phyloP scores from a whole-genome alignment of 64 coral and sea anemone genomes.

The Anthopleura sola region DNA sequence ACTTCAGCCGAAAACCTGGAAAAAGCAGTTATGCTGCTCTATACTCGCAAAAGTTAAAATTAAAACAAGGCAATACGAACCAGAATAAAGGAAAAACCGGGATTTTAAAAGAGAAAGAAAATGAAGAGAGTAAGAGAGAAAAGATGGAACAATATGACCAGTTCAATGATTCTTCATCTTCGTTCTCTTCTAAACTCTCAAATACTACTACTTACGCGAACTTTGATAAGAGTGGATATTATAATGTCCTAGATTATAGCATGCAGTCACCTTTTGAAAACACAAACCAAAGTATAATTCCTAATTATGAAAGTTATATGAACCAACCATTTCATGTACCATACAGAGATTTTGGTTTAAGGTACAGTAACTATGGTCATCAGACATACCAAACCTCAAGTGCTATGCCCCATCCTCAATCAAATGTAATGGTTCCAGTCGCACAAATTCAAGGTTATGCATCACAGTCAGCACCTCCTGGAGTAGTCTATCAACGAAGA shows the following conservation, averaged over 20 bases:
- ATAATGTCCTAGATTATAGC: not conserved
- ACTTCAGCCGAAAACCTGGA: not conserved
- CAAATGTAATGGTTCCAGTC: not conserved
- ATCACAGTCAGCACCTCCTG: slow-evolving; percentile 81
- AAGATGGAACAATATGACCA: slow-evolving; percentile 6
- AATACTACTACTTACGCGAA: not conserved
- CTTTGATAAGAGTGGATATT: slow-evolving; percentile 14
- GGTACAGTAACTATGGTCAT: slow-evolving; percentile 28
- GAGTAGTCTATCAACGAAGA: slow-evolving; percentile 35
- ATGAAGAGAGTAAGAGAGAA: not conserved
- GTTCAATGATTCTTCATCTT: not conserved
- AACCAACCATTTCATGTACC: slow-evolving; percentile 20
- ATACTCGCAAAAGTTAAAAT: slow-evolving; percentile 1
- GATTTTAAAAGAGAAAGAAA: not conserved
- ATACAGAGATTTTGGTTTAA: slow-evolving; percentile 17
- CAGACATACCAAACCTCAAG: slow-evolving; percentile 12
- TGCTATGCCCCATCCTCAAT: slow-evolving; percentile 3
- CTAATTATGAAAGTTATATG: not conserved
- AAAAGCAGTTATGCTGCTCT: slow-evolving; percentile 21
- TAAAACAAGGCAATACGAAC: slow-evolving; percentile 6
- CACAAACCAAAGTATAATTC: not conserved
- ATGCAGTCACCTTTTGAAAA: not conserved
- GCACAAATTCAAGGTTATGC: slow-evolving; percentile 19
- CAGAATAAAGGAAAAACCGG: not conserved
- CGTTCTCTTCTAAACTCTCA: not conserved